Evolutionary conservation across 2,888 invertebrate species (phyloP).

Genomic region (Caenorhabditis drosophilae): DNA sequence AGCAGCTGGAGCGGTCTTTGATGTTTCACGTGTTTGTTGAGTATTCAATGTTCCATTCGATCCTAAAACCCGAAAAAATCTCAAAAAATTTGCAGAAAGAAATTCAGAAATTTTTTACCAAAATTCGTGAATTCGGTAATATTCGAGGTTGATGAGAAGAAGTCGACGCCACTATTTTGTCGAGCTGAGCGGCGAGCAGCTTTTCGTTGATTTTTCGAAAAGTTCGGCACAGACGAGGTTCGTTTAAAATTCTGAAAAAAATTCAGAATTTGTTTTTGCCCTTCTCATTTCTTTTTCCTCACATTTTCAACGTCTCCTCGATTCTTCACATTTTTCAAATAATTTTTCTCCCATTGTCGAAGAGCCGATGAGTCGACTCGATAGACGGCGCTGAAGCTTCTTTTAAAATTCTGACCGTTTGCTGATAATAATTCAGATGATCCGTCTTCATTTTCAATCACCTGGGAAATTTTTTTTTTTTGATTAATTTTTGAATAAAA

Average conservation of each 20-base stretch:
- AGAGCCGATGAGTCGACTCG: constrained; percentile 63
- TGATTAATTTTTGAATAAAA: neutral
- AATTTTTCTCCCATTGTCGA: constrained; percentile 61
- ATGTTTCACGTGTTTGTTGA: constrained; percentile 24
- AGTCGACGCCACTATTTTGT: constrained; percentile 28
- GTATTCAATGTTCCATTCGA: constrained; percentile 40
- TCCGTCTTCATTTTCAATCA: constrained; percentile 52
- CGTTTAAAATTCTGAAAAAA: constrained; percentile 52
- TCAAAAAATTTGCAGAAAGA: too few relatives aligned
- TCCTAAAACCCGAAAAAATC: too few relatives aligned
- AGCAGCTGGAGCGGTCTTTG: constrained; percentile 29
- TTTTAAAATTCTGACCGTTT: constrained; percentile 50
- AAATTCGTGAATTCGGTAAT: constrained; percentile 43
- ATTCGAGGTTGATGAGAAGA: constrained; percentile 47
- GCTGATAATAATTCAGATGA: constrained; percentile 40
- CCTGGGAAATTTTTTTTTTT: constrained; percentile 7
- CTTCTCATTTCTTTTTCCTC: neutral
- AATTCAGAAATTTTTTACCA: too few relatives aligned
- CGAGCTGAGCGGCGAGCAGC: constrained; percentile 10
- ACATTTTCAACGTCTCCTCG: constrained; percentile 5
- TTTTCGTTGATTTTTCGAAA: constrained; percentile 48
- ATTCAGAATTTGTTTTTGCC: neutral
- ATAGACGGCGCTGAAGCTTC: constrained; percentile 47
- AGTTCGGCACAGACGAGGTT: constrained; percentile 62
- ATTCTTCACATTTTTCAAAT: constrained; percentile 45